Conservation (phyloP, 2,888 invertebrate species). For the Lycophotia porphyrea region DNA sequence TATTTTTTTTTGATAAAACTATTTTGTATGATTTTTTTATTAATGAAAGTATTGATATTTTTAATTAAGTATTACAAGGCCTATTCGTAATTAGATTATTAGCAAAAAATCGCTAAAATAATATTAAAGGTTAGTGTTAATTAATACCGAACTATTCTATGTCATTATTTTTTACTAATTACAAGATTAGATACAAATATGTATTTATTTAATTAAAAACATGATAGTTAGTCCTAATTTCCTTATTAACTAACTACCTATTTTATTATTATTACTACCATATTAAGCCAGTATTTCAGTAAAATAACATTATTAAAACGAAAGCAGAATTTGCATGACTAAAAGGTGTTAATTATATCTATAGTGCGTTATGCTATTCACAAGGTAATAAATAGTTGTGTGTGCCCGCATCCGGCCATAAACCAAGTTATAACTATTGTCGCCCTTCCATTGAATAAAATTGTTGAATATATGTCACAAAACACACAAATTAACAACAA, state of each 20-base stretch:
- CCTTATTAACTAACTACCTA: neutral
- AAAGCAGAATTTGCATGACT: constrained; percentile 41
- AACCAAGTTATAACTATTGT: constrained; percentile 58
- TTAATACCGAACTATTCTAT: neutral
- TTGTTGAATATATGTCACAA: constrained; percentile 50
- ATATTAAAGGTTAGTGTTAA: constrained; percentile 1
- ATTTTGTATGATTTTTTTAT: constrained; percentile 3
- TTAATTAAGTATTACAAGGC: constrained; percentile 25
- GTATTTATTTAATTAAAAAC: constrained; percentile 13
- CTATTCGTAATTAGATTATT: neutral
- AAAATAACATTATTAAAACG: constrained; percentile 17
- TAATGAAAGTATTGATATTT: constrained; percentile 32
- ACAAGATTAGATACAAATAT: constrained; percentile 8
- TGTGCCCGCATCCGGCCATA: constrained; percentile 67
- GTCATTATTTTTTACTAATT: neutral
- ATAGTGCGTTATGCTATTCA: constrained; percentile 50
- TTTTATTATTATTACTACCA: neutral
- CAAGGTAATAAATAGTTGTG: constrained; percentile 55
- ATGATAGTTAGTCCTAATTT: neutral
- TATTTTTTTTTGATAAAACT: neutral
- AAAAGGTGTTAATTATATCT: constrained; percentile 56
- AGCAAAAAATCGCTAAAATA: neutral
- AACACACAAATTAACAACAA: constrained; percentile 49
- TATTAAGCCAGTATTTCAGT: neutral
- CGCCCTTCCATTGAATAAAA: constrained; percentile 61